A percentile compares a stretch with the other conserved stretches of the same genome.
Evolutionary conservation across 2,888 invertebrate species (phyloP).

Genomic region (Euspilapteryx auroguttella): DNA sequence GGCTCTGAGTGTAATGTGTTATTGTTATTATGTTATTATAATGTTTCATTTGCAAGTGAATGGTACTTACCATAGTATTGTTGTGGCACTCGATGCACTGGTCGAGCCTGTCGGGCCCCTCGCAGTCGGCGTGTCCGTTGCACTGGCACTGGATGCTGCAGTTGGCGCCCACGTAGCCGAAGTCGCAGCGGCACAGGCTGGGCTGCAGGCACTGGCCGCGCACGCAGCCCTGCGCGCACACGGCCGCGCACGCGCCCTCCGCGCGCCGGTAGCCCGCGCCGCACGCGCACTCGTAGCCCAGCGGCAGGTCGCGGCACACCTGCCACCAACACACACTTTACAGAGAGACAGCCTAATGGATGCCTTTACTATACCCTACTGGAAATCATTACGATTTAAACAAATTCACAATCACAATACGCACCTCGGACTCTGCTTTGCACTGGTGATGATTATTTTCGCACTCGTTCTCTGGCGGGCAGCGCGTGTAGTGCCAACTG

Average conservation of each 20-base stretch:
- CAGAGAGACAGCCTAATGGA: too few species aligned
- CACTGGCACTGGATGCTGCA: constrained; percentile 94
- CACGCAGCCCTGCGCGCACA: constrained; percentile 84
- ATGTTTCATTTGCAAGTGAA: too few species aligned
- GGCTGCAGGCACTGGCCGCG: constrained; percentile 84
- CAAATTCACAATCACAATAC: too few species aligned
- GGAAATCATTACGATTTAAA: too few species aligned
- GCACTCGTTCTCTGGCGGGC: constrained; percentile 94
- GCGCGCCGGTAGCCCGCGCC: constrained; percentile 70
- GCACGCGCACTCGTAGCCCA: constrained; percentile 86
- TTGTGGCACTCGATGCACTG: constrained; percentile 85
- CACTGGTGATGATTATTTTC: constrained; percentile 89
- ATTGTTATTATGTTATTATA: too few species aligned
- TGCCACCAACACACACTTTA: too few species aligned
- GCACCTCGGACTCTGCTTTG: constrained; percentile 77
- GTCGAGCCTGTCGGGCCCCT: constrained; percentile 81
- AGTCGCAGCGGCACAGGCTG: constrained; percentile 85
- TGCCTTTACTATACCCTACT: too few species aligned
- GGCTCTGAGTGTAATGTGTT: too few species aligned
- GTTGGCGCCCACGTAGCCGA: constrained; percentile 93
- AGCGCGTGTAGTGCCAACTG: constrained; percentile 86
- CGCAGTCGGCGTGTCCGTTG: constrained; percentile 92
- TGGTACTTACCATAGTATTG: constrained; percentile 75
- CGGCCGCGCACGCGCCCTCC: constrained; percentile 71
- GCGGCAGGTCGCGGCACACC: constrained; percentile 79